Evolutionary conservation across 2,888 invertebrate genomes (phyloP), one percentile per base, ranked within the genome.

Genomic region (Erebia palarica): DNA sequence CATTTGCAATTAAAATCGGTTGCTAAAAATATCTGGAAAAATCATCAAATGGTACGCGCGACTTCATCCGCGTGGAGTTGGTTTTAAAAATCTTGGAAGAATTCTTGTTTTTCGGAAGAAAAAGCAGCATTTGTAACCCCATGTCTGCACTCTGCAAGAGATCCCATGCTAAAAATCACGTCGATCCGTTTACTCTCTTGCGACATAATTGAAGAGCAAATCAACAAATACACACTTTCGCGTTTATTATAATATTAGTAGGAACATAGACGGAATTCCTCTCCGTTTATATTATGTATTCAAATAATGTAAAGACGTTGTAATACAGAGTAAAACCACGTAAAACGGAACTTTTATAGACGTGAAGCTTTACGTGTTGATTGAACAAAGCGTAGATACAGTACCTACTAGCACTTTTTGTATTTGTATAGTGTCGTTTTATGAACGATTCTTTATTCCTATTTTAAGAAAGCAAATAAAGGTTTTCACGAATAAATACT

Each of bases 321-420:
- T 58, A 27, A 58, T 58, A 58, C 13, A 2, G 55, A 18, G 55
- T 18, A 55, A 21, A 2, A 21, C 21, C 2, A 7, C 16, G 16
- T 16, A 55, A 53, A 27, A 27, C 21, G 57, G 21, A 58, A 58
- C 27, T 27, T 18, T 58, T 58, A 58, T 58, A 53, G 57, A 58
- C 57, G 57, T 58, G 27, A 58, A 27, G 13, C 57, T 21, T 57
- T 14, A 14, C 13, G 18, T 58, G 27, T 58, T 58, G 21, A 58
- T 58, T 58, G 14, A 58, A 58, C 57, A 14, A 27, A 21, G 27
- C 57, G 27, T 58, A 58, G 21, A 27, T 57, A 13, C 14, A 27
- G 21, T 55, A 1, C 2, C 27, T 58, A 14, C 27, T 27, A 21
- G 1, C 13, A 10, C 13, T 16, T 21, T 57, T 21, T 57, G 53